These are phyloP conservation scores for Corythoichthys haematopterus DNA, from an alignment of 2,113 vertebrate species.

Conservation along the genomic window DNA sequence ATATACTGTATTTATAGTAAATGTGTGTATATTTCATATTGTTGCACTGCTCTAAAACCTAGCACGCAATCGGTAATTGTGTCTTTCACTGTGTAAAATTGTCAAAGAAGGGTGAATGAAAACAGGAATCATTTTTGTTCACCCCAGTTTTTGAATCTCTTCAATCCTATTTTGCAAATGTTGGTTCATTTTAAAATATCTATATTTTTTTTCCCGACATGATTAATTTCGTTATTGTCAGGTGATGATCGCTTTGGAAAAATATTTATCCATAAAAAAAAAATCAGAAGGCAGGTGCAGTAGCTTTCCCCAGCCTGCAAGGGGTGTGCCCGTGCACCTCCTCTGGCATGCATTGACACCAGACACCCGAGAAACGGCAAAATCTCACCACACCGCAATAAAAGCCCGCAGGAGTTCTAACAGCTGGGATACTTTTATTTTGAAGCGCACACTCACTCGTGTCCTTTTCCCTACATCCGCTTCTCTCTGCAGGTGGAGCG, in stretches of 20 bases:
- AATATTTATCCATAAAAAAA: neutral
- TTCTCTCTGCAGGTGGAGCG: constrained; percentile 68
- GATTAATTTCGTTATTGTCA: too few species aligned
- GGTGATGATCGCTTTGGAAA: neutral
- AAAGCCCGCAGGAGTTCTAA: neutral
- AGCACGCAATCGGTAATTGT: too few species aligned
- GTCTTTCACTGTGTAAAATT: too few species aligned
- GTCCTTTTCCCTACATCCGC: constrained; percentile 25
- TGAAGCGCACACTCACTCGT: constrained; percentile 31
- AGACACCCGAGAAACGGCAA: constrained; percentile 11
- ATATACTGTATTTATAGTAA: too few species aligned
- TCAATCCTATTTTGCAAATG: too few species aligned
- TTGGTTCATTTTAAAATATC: too few species aligned
- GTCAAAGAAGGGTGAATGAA: too few species aligned
- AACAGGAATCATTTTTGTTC: too few species aligned
- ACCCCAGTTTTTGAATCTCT: too few species aligned
- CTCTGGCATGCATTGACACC: constrained; percentile 45
- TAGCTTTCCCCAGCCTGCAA: constrained; percentile 38
- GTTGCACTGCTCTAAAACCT: too few species aligned
- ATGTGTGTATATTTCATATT: too few species aligned
- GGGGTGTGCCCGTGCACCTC: constrained; percentile 54
- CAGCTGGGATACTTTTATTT: constrained; percentile 9
- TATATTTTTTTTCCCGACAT: too few species aligned
- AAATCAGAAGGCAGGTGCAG: constrained; percentile 24
- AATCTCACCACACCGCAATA: constrained; percentile 24